Conservation (phyloP, 2,888 invertebrate genomes). For the Odontocolon sp. region DNA sequence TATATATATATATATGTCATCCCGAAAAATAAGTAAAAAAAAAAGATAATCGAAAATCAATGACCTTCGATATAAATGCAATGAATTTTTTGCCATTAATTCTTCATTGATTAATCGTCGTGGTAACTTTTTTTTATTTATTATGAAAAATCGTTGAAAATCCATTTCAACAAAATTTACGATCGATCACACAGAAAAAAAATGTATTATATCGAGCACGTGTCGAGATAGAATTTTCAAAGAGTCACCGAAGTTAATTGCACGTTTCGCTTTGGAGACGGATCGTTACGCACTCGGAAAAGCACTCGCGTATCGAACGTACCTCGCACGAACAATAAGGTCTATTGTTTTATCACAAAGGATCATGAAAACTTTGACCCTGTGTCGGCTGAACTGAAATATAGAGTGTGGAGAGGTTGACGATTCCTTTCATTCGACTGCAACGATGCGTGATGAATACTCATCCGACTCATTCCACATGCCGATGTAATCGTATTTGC, state of each 20-base stretch:
- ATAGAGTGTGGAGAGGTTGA: not conserved
- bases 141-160: too few relatives aligned
- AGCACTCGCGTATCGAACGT: constrained; percentile 37
- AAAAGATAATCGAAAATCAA: too few relatives aligned
- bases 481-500: not conserved
- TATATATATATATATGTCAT: too few relatives aligned
- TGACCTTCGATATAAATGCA: too few relatives aligned
- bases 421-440: constrained; percentile 4
- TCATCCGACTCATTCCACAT: constrained; percentile 20
- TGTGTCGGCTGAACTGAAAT: not conserved
- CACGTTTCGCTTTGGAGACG: constrained; percentile 52
- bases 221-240: constrained; percentile 7
- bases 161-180: too few relatives aligned
- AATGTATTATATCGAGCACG: constrained; percentile 8
- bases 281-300: constrained; percentile 55
- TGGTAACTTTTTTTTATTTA: too few relatives aligned
- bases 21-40: too few relatives aligned
- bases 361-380: constrained; percentile 39
- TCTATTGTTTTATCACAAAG: constrained; percentile 53
- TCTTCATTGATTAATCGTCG: too few relatives aligned
- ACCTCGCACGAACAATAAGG: constrained; percentile 39
- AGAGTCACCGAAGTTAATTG: constrained; percentile 38
- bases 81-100: too few relatives aligned
- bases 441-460: constrained; percentile 33
- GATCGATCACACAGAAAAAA: constrained; percentile 1